A percentile compares a stretch with the other conserved stretches of the same genome.
Evolutionary conservation across 2,113 vertebrate species (phyloP).

Genomic region (Phrynocephalus versicolor): DNA sequence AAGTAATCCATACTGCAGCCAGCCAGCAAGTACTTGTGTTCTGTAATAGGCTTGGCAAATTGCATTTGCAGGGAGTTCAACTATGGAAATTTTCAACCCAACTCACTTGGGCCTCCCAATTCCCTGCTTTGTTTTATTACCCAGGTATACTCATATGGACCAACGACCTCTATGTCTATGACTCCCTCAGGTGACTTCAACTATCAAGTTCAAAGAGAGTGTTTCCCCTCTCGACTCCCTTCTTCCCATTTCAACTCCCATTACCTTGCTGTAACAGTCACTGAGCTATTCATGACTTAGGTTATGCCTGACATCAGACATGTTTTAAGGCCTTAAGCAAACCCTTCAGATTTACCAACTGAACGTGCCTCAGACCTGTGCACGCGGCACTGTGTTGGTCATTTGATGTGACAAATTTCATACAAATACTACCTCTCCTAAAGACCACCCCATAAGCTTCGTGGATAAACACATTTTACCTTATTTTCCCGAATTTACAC

Average conservation of each 20-base stretch:
- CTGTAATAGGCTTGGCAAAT: constrained; percentile 55
- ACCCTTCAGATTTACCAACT: neutral
- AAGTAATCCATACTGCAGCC: constrained; percentile 63
- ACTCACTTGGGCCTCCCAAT: constrained; percentile 59
- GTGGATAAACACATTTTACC: neutral
- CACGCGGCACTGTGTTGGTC: neutral
- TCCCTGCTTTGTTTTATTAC: constrained; percentile 61
- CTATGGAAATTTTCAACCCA: constrained; percentile 51
- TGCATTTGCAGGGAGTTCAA: constrained; percentile 60
- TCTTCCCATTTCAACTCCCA: constrained; percentile 21
- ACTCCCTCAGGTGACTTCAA: constrained; percentile 60
- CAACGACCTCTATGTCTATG: constrained; percentile 56
- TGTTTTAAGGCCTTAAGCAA: neutral
- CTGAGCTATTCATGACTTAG: neutral
- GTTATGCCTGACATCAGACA: neutral
- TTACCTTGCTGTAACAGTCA: neutral
- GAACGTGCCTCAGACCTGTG: neutral
- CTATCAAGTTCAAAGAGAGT: constrained; percentile 15
- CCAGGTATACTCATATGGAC: constrained; percentile 70
- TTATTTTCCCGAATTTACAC: neutral
- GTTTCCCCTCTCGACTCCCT: constrained; percentile 53
- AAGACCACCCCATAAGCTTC: neutral
- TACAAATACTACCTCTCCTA: neutral
- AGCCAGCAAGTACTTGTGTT: constrained; percentile 43
- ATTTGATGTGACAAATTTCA: neutral